Evolutionary conservation across 2,797 vertebrate species (phyloP).

Genomic region (Todus mexicanus): DNA sequence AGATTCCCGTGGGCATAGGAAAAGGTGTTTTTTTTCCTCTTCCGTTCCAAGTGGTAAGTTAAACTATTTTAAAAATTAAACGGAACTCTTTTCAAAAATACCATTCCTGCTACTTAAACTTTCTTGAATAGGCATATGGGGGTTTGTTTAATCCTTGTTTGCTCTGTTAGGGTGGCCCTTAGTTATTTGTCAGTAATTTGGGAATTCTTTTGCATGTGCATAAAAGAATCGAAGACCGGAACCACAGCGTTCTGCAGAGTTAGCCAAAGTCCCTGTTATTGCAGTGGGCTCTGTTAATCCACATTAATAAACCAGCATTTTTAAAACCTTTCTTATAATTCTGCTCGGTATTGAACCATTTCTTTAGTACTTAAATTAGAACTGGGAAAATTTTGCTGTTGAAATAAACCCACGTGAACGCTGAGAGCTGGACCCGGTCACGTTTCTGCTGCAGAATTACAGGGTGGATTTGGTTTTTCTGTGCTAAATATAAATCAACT

Average conservation of each 20-base stretch:
- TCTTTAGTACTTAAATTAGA: not conserved
- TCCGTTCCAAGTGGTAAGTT: conserved; percentile 62
- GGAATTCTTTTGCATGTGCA: not conserved
- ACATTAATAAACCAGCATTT: not conserved
- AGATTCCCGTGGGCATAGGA: not conserved
- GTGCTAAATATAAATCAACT: not conserved
- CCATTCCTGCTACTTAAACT: not conserved
- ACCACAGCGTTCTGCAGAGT: not conserved
- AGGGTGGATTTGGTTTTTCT: not conserved
- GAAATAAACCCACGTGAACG: too few relatives aligned
- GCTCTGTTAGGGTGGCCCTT: not conserved
- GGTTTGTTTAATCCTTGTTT: not conserved
- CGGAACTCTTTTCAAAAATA: not conserved
- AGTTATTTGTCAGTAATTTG: not conserved
- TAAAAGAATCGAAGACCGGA: not conserved
- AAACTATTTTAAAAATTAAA: not conserved
- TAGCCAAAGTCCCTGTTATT: not conserved
- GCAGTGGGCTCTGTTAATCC: not conserved
- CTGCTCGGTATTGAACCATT: not conserved
- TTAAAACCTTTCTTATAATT: not conserved
- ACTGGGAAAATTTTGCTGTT: not conserved
- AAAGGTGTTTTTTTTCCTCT: conserved; percentile 50
- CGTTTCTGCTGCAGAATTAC: not conserved
- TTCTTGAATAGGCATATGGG: not conserved
- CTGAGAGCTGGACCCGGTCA: accelerated